Base-by-base conservation (phyloP, 2,113 vertebrate genomes). In the Eupsittula cactorum region DNA sequence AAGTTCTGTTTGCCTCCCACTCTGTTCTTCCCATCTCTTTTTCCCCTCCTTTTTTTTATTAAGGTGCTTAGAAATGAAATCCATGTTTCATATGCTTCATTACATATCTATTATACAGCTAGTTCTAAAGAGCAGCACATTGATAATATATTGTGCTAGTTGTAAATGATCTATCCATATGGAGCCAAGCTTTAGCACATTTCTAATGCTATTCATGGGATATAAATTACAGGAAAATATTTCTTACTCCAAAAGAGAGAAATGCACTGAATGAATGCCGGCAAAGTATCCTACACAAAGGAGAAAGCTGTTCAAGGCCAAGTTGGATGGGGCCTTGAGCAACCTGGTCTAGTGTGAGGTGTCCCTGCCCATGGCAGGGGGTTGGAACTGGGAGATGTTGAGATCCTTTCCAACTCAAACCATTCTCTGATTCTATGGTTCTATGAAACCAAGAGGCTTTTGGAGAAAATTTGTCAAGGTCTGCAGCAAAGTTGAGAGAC, bases 131-230 rank as follows among this genome's bases (percentile, higher is more conserved):
- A 97, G 97, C 97, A 97, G 93, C 92, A 93, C 97, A 97, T 95
- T 97, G 98, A 98, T 98, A 98, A 98, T 98, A 98, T 95, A 98
- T 97, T 95, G 97, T 97, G 96, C 97, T 98, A 92, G 97, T 97
- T 97, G 97, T 97, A 97, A 98, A 98, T 98, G 98, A 97, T 97
- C 97, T 97, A 98, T 98, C 97, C 98, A 98, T 98, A 97, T 97
- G 92, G 97, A 98, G 96, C 93, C 62, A 96, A 97, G 92, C 46
- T 60, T 97, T 97, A 98, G 96, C 97, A 97, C 96, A 95, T 97
- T 97, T 95, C 97, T 97, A 96, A 97, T 84, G 96, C 97, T 93
- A 77, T 96, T 97, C 97, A 95, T 75, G 2, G 91, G 95, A 97
- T 98, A 97, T 95, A 97, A 97, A 98, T 98, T 97, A 98, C 55